These are phyloP conservation scores for Neotoma lepida DNA, from an alignment of 2,113 vertebrate species.

Conservation along the genomic window DNA sequence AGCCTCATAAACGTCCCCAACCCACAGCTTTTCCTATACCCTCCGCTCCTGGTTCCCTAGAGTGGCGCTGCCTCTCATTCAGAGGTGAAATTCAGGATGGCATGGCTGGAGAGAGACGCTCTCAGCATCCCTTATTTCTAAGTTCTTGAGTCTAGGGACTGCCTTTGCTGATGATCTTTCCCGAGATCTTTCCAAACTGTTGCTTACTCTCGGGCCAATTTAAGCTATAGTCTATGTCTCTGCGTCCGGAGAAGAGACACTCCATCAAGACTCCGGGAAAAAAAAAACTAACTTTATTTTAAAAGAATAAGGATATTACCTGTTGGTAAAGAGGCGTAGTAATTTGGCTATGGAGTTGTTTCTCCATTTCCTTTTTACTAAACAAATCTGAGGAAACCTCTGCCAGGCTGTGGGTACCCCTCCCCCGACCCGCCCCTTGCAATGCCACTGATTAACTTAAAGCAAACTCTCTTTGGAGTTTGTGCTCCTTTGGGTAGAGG, in stretches of 20 bases:
- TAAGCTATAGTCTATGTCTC: not conserved
- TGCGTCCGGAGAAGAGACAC: not conserved
- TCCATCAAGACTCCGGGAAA: no score
- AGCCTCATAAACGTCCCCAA: not conserved
- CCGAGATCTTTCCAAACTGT: not conserved
- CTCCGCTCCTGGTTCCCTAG: not conserved
- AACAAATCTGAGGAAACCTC: constrained; percentile 74
- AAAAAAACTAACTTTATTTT: not conserved
- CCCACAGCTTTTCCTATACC: not conserved
- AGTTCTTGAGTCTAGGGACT: not conserved
- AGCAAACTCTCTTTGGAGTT: constrained; percentile 64
- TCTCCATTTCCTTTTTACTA: constrained; percentile 51
- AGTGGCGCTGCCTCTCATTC: not conserved
- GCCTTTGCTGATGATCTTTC: not conserved
- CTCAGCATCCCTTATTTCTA: not conserved
- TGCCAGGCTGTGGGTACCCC: not conserved
- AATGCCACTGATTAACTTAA: constrained; percentile 78
- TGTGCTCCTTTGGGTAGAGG: not conserved
- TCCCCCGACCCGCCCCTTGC: constrained; percentile 50
- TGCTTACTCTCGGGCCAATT: not conserved
- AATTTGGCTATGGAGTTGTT: not conserved
- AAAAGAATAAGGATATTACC: not conserved
- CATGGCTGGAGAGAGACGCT: no score
- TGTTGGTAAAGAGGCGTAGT: not conserved
- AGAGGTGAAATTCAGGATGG: not conserved